phyloP scores from a whole-genome alignment of 1,140 invertebrate species.

The Periplaneta americana region DNA sequence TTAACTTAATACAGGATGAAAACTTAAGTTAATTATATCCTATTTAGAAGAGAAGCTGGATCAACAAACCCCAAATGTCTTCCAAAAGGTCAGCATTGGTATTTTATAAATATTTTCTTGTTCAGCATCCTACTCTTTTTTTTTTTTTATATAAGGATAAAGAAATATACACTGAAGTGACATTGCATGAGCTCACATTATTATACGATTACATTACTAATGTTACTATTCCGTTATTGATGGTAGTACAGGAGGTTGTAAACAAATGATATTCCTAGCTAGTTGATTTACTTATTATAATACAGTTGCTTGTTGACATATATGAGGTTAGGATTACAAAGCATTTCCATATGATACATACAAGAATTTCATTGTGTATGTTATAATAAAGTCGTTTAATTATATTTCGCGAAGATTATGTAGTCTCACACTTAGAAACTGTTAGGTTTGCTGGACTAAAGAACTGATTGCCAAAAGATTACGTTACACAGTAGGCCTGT shows the following conservation, averaged over 20 bases:
- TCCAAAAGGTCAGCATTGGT: conserved; percentile 22
- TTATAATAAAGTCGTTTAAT: no score
- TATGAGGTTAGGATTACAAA: neutral
- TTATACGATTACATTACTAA: neutral
- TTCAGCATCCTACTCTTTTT: no score
- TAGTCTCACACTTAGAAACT: no score
- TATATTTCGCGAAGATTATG: no score
- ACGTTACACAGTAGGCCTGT: no score
- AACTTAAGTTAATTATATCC: neutral
- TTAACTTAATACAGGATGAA: neutral
- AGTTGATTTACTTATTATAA: neutral
- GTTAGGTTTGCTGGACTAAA: no score
- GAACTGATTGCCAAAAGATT: no score
- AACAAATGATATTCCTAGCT: neutral
- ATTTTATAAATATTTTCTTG: neutral
- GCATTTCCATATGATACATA: neutral
- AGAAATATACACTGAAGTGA: neutral
- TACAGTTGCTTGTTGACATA: neutral
- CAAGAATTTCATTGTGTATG: no score
- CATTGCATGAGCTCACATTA: neutral
- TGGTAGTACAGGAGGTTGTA: neutral
- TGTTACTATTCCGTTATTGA: neutral
- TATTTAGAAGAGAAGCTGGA: neutral
- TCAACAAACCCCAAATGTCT: conserved; percentile 16
- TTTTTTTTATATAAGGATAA: neutral